Evolutionary conservation across 2,888 invertebrate genomes (phyloP).

Genomic region (Phaonia tiefii): DNA sequence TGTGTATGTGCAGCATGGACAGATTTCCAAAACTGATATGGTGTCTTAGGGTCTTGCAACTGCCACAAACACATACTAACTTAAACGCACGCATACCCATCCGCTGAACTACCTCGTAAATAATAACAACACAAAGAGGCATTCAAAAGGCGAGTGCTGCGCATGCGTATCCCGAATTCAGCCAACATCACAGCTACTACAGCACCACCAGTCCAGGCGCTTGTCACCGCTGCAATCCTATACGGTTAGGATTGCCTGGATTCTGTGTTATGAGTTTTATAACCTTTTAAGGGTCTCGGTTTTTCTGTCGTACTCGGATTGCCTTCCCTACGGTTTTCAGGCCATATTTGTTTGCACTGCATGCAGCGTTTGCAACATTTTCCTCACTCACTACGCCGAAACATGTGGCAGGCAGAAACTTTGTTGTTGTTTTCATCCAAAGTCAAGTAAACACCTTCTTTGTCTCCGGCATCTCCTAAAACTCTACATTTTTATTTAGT

Average conservation of each 20-base stretch:
- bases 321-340: slow-evolving; percentile 32
- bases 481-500: slow-evolving; percentile 25
- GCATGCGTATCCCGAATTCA: slow-evolving; percentile 5
- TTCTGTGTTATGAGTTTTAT: slow-evolving; percentile 40
- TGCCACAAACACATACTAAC: slow-evolving; percentile 9
- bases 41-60: slow-evolving; percentile 28
- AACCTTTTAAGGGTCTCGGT: slow-evolving; percentile 54
- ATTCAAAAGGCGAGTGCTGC: slow-evolving; percentile 19
- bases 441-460: not conserved
- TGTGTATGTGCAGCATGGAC: not conserved
- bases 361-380: slow-evolving; percentile 11
- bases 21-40: slow-evolving; percentile 28
- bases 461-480: not conserved
- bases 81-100: not conserved
- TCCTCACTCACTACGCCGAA: no score
- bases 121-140: not conserved
- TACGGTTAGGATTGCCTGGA: not conserved
- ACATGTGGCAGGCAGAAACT: no score
- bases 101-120: not conserved
- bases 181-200: not conserved
- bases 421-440: not conserved
- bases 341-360: slow-evolving; percentile 30
- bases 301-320: slow-evolving; percentile 37
- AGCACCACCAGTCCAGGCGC: not conserved
- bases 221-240: not conserved